Percentiles rank a stretch among this genome's conserved stretches.
Evolutionary conservation across 2,113 vertebrate genomes (phyloP).

Genomic region (Oxyruncus cristatus): DNA sequence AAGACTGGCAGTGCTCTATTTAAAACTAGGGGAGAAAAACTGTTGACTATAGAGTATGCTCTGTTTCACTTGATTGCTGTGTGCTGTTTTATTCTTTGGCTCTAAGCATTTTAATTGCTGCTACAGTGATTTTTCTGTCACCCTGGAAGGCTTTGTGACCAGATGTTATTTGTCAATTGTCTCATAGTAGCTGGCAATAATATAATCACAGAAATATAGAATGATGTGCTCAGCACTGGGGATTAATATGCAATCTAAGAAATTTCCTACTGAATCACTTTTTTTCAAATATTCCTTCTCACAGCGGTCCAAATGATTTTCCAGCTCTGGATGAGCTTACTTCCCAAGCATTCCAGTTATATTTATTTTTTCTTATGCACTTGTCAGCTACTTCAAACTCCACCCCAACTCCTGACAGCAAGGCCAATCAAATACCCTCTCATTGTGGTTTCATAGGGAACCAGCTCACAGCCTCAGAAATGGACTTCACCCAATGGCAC

Average conservation of each 20-base stretch:
- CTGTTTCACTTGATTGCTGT: background rate
- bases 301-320: conserved; percentile 34
- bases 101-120: conserved; percentile 15
- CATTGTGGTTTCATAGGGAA: conserved; percentile 29
- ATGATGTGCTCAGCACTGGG: background rate
- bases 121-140: background rate
- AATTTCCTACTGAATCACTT: conserved; percentile 31
- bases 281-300: conserved; percentile 32
- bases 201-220: conserved; percentile 25
- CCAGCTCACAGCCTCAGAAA: conserved; percentile 15
- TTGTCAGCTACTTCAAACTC: conserved; percentile 51
- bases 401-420: conserved; percentile 25
- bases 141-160: background rate
- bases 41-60: background rate
- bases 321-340: conserved; percentile 42
- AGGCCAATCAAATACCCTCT: conserved; percentile 21
- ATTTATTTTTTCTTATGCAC: conserved; percentile 67
- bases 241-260: conserved; percentile 32
- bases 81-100: background rate
- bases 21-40: background rate
- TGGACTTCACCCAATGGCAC: conserved; percentile 58
- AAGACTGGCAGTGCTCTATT: background rate
- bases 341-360: conserved; percentile 48
- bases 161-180: conserved; percentile 62
- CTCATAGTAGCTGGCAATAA: conserved; percentile 45